Evolutionary conservation across 1,140 invertebrate species (phyloP), one percentile per base, ranked within the genome.

Genomic region (Venturia canescens): DNA sequence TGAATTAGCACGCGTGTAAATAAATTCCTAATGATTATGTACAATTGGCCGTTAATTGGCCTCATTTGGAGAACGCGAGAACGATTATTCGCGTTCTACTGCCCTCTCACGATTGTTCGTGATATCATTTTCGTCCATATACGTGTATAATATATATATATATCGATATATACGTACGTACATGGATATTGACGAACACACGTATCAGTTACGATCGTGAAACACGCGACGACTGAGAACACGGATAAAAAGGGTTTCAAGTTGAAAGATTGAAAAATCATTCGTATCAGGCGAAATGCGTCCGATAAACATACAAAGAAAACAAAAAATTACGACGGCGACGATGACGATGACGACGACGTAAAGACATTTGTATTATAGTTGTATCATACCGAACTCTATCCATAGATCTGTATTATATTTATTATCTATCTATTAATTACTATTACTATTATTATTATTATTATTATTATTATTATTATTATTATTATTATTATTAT

Each of bases 341-440:
- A 34, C 3, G 9, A 9, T 34, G 34, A 34, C 34, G 34, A 34
- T 9, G 34, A 34, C 34, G 34, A 57, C 72, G 50, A 75, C 72
- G 72, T 34, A 75, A 87, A 86, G 80, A 69, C 80, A 72, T 87
- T 89, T 92, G 91, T 92, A 92, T 88, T 83, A 92, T 92, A 92
- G 87, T 86, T 92, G 91, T 92, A 92, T 83, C 86, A 91, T 92
- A 92, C 84, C 86, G 87, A 90, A 90, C 87, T 87, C 83, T 90
- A 91, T 90, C 88, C 88, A 92, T 91, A 92, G 88, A 91, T 90
- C 87, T 92, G 90, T 92, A 92, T 91, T 91, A 92, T 92, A 92
- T 92, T 91, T 92, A 91, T 92, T 91, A 91, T 90, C 88, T 89
- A 90, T 86, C 78, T 88, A 87, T 88, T 83, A 63, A 63, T 63